Base-by-base conservation (phyloP, 1,140 invertebrate species). In the Drosophila neocordata region DNA sequence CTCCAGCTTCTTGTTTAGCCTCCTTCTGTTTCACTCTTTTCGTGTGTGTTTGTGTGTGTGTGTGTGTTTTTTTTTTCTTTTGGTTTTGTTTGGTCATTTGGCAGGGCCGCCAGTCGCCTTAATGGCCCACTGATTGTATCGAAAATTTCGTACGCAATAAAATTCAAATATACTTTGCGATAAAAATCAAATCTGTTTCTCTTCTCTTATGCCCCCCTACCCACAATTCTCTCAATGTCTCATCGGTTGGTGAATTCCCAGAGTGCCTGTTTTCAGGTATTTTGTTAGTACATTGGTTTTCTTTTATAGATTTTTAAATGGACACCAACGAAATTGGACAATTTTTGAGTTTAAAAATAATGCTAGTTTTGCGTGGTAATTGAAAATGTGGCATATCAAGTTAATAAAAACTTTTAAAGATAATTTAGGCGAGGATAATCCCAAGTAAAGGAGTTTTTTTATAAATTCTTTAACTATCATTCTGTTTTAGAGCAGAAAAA, bases 111-210 rank as follows among this genome's bases (percentile, higher is more conserved):
- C 83, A 88, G 79, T 79, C 79, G 69, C 69, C 83, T 88, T 88
- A 79, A 88, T 88, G 76, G 72, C 75, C 41, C 79, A 37, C 65
- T 79, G 83, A 88, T 88, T 83, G 71, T 88, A 88, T 88, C 83
- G 67, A 65, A 75, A 73, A 89, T 89, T 87, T 88, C 82, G 83
- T 90, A 90, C 77, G 88, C 81, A 90, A 90, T 90, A 90, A 90
- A 90, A 90, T 90, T 90, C 88, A 90, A 90, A 90, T 90, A 87
- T 84, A 90, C 81, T 88, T 79, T 13, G 83, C 77, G 88, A 90
- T 90, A 90, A 90, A 88, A 90, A 90, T 90, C 88, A 90, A 90
- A 90, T 90, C 80, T 90, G 76, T 79, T 87, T 80, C 78, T 81
- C 41, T 48, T 13, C 37, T n/a, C 6, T 75, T 81, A 31, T 56